These are phyloP conservation scores for Chinchilla lanigera DNA, from an alignment of 2,113 vertebrate species.

Conservation along the genomic window DNA sequence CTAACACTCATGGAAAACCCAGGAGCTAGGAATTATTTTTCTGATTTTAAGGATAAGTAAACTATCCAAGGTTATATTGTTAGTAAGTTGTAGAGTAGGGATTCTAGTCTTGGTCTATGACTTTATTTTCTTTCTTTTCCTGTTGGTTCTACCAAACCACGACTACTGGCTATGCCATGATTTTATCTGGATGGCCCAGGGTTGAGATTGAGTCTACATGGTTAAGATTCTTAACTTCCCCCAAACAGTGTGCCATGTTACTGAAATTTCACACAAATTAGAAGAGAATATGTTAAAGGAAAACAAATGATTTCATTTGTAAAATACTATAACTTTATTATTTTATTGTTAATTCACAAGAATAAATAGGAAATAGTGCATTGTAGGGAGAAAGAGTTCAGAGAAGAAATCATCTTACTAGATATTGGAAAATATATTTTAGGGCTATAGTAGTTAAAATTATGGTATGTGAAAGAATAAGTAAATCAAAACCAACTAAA, in stretches of 20 bases:
- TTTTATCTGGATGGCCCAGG: neutral
- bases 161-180: neutral
- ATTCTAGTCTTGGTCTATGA: neutral
- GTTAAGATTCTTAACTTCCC: neutral
- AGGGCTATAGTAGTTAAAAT: neutral
- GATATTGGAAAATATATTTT: neutral
- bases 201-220: neutral
- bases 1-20: neutral
- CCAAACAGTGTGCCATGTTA: neutral
- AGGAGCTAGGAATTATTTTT: constrained; percentile 9
- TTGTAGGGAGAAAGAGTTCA: neutral
- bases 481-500: constrained; percentile 9
- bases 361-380: neutral
- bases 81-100: neutral
- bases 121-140: neutral
- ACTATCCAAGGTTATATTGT: neutral
- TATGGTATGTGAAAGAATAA: neutral
- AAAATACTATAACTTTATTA: neutral
- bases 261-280: constrained; percentile 30
- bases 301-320: neutral
- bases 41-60: neutral
- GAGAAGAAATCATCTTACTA: neutral
- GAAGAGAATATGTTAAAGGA: neutral
- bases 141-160: neutral
- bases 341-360: neutral